A percentile compares a stretch with the other conserved stretches of the same genome.
These are phyloP conservation scores for Aphelenchoides bicaudatus DNA, from an alignment of 2,888 invertebrate genomes.

Conservation along the genomic window DNA sequence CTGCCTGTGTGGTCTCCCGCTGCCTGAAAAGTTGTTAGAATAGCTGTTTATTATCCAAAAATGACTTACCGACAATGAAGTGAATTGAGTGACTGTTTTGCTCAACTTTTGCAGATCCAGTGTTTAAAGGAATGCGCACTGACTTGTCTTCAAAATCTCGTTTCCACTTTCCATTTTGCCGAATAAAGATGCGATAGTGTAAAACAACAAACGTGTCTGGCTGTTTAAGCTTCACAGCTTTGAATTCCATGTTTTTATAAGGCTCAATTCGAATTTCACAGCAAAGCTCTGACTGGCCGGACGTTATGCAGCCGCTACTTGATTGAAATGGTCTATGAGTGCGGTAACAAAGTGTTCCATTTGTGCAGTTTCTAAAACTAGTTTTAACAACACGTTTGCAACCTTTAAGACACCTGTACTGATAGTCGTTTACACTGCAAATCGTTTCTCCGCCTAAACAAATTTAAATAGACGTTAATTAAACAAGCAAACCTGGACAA, in stretches of 20 bases:
- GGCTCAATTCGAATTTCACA: constrained; percentile 48
- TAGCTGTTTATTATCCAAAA: too few species aligned
- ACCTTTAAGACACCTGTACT: constrained; percentile 37
- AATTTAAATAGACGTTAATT: not conserved
- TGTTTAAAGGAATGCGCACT: constrained; percentile 39
- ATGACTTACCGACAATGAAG: constrained; percentile 30
- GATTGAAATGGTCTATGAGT: constrained; percentile 45
- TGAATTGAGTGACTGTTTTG: constrained; percentile 26
- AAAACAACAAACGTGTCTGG: constrained; percentile 43
- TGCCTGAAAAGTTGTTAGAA: constrained; percentile 28
- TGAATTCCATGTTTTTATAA: constrained; percentile 44
- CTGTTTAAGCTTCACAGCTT: constrained; percentile 41
- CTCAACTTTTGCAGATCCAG: constrained; percentile 39
- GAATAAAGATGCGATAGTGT: constrained; percentile 39
- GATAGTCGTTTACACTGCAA: constrained; percentile 44
- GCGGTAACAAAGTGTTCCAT: constrained; percentile 44
- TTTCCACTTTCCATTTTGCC: constrained; percentile 22
- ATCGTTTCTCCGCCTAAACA: constrained; percentile 35
- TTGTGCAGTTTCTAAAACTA: constrained; percentile 35
- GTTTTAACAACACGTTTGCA: not conserved
- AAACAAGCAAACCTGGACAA: constrained; percentile 35
- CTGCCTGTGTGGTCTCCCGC: constrained; percentile 42
- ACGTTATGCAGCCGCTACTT: constrained; percentile 38
- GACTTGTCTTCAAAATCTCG: constrained; percentile 21
- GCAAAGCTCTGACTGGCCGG: constrained; percentile 41